These are phyloP conservation scores for Erpornis zantholeuca DNA, from an alignment of 2,113 vertebrate species.

Conservation along the genomic window DNA sequence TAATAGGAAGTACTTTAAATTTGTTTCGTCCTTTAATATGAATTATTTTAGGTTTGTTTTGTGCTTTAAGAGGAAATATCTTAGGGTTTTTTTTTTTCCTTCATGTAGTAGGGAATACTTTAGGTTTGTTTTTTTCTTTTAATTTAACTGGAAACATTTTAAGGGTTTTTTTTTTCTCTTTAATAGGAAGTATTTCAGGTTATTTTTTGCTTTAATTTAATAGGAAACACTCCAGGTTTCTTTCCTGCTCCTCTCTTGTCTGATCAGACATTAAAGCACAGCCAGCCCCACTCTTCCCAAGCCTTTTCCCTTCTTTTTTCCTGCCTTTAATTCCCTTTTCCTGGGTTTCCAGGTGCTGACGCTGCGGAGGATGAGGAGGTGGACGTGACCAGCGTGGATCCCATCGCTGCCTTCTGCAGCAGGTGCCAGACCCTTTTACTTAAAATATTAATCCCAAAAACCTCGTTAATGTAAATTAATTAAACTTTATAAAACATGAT, in stretches of 20 bases:
- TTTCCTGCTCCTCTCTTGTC: background rate
- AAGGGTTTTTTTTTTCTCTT: background rate
- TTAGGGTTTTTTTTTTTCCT: background rate
- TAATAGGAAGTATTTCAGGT: background rate
- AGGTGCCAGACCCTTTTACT: background rate
- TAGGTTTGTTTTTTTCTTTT: background rate
- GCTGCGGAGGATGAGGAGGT: background rate
- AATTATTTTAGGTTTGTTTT: background rate
- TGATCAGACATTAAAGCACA: background rate
- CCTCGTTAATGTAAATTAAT: accelerated
- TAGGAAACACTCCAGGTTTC: too few species aligned
- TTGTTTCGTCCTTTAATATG: background rate
- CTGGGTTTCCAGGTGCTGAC: background rate
- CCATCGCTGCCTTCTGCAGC: background rate
- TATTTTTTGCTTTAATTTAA: background rate
- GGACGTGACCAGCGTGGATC: background rate
- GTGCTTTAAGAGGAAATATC: background rate
- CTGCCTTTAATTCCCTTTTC: background rate
- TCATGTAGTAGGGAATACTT: background rate
- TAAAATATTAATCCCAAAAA: background rate
- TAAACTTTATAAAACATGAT: accelerated
- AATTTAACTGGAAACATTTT: background rate
- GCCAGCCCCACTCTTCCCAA: background rate
- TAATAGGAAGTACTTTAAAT: background rate
- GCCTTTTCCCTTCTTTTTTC: background rate